These are phyloP conservation scores for Chanos chanos DNA, from an alignment of 2,797 vertebrate species.

Conservation along the genomic window DNA sequence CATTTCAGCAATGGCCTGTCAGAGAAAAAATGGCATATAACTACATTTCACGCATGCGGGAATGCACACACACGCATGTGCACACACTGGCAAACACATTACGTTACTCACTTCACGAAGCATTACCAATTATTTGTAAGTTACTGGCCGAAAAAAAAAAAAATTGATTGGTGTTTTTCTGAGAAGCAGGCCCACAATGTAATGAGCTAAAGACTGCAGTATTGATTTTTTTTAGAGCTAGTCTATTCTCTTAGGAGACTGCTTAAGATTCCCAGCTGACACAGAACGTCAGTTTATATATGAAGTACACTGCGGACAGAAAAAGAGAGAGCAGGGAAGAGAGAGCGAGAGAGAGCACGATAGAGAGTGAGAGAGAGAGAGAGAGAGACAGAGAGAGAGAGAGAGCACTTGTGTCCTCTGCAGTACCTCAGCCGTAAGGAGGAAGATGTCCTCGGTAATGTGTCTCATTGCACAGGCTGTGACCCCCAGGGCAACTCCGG, in stretches of 20 bases:
- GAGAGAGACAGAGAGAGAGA: not conserved
- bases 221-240: too few species aligned
- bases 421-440: constrained; percentile 88
- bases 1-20: constrained; percentile 63
- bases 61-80: not conserved
- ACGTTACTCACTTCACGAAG: too few species aligned
- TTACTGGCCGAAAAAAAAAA: too few species aligned
- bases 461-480: constrained; percentile 78
- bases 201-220: too few species aligned
- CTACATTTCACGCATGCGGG: not conserved
- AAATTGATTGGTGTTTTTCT: too few species aligned
- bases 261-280: too few species aligned
- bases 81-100: too few species aligned
- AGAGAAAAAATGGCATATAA: not conserved
- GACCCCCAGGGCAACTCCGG: constrained; percentile 87
- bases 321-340: not conserved
- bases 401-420: constrained; percentile 1
- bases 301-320: not conserved
- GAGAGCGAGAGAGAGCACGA: not conserved
- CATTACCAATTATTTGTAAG: too few species aligned
- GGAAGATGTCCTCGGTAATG: constrained; percentile 83
- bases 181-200: too few species aligned
- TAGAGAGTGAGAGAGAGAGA: not conserved
- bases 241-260: too few species aligned
- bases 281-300: too few species aligned